Evolutionary conservation across 2,888 invertebrate species (phyloP), one percentile per base, ranked within the genome.

Genomic region (Drosophila anomalipes): DNA sequence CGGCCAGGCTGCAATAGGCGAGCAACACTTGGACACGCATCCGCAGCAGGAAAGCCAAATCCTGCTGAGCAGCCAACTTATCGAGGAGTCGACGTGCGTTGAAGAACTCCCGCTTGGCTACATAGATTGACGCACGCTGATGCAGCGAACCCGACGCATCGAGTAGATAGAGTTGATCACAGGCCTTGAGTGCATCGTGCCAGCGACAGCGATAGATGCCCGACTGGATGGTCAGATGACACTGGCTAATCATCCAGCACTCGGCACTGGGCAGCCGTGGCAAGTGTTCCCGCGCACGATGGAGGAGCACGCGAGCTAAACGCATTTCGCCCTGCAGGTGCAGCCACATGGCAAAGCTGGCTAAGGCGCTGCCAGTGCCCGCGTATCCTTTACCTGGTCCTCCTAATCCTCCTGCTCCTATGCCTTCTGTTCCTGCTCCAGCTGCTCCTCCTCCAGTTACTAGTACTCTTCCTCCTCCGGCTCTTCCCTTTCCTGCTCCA

Each of bases 231-330:
- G 92, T 93, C 52, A 95, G 94, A 62, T 95, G 92, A 75, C 95
- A 95, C 80, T 96, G 95, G 65, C 95, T 95, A 26, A 95, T 93
- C 94, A 96, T 96, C 97, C 97, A 97, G 71, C 95, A 94, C 79
- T 94, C 93, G 1, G 95, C 94, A 66, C 93, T 93, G 0, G 96
- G 95, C 82, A 95, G 95, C 63, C 95, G 94, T 0, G 96, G 96
- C 90, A 96, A 96, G 72, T 95, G 93, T 58, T 95, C 94, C 70
- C 95, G 95, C 0, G 95, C 95, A 83, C 95, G 95, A 61, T 94
- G 93, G 6, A 97, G 92, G 4, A 96, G 93, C 2, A 95, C 94
- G 32, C 94, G 94, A 0, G 95, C 95, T 54, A 95, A 92, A 77
- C 91, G 95, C 95, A 89, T 95, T 94, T 75, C 96, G 0, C 93